Base-by-base conservation (phyloP, 2,797 vertebrate genomes). In the Esox masquinongy region DNA sequence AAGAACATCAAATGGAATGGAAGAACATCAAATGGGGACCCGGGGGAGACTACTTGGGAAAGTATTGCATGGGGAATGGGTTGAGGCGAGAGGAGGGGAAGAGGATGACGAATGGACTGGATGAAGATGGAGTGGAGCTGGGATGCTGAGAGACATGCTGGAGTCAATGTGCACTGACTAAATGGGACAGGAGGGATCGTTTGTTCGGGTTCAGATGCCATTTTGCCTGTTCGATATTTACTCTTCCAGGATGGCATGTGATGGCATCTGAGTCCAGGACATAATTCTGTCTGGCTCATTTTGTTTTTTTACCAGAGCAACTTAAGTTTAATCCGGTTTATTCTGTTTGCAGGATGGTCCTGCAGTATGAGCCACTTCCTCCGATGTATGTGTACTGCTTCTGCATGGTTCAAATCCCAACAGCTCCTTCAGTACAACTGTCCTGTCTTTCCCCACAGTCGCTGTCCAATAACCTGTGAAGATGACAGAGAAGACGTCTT, bases 201-300 rank as follows among this genome's bases (percentile, higher is more conserved):
- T 70, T 43, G 59, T 51, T 70, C 26, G 16, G 26, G 36, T 24
- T 49, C 67, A 34, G 24, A 64, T 68, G 74, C 29, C 39, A 14
- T 75, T 69, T 24, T 70, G 24, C 24, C 7, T 49, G 34, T 36
- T 68, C 39, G 47, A 70, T 76, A 34, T 56, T 51, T 53, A 22
- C 5, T 70, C 22, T 24, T 31, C 51, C 59, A n/a, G 24, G 5
- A 63, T n/a, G 22, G 19, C 64, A 36, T 4, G 14, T 34, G 39
- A 9, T 43, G 39, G 29, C 29, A 31, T 31, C 29, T 3, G n/a
- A 31, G 73, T 74, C 43, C 61, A 51, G 43, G 51, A 51, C 11
- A 51, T 47, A 22, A 26, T 49, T 31, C 29, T 66, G 14, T 24
- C 7, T 49, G 39, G 8, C 14, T 49, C 5, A 31, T 74, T 49